Conservation (phyloP, 2,113 vertebrate species). For the Phyllostomus discolor region DNA sequence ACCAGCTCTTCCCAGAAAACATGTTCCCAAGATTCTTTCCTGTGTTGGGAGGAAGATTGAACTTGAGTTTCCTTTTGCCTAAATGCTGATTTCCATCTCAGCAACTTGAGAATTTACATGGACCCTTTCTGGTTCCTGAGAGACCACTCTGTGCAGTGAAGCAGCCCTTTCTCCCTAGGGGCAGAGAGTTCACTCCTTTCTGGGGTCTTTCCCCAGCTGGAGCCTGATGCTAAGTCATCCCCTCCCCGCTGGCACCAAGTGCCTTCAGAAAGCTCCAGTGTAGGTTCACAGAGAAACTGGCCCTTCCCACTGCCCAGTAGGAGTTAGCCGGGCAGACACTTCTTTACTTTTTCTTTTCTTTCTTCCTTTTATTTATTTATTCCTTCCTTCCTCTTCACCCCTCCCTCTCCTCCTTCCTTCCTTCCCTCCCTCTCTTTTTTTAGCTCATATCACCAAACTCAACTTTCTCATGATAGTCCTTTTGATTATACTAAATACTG, state of each 20-base stretch:
- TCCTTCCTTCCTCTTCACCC: too few species aligned
- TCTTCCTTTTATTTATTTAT: too few species aligned
- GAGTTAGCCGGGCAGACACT: not conserved
- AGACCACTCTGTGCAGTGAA: not conserved
- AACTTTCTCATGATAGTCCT: not conserved
- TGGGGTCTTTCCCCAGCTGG: not conserved
- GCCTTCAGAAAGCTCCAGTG: not conserved
- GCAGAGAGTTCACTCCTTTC: not conserved
- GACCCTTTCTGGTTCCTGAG: not conserved
- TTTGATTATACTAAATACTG: not conserved
- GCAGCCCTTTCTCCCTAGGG: not conserved
- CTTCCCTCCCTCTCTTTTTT: not conserved
- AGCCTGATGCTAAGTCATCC: not conserved
- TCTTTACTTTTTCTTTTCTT: not conserved
- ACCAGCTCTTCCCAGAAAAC: not conserved
- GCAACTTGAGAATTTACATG: not conserved
- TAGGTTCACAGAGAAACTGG: not conserved
- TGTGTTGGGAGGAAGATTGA: not conserved
- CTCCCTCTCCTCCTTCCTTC: not conserved
- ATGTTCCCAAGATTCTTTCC: not conserved
- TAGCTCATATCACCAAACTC: not conserved
- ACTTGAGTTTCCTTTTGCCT: conserved; percentile 5
- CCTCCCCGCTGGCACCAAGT: fast-evolving
- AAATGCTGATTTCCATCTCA: not conserved
- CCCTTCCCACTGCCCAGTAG: not conserved